These are phyloP conservation scores for Anguilla rostrata DNA, from an alignment of 2,113 vertebrate genomes.

Conservation along the genomic window DNA sequence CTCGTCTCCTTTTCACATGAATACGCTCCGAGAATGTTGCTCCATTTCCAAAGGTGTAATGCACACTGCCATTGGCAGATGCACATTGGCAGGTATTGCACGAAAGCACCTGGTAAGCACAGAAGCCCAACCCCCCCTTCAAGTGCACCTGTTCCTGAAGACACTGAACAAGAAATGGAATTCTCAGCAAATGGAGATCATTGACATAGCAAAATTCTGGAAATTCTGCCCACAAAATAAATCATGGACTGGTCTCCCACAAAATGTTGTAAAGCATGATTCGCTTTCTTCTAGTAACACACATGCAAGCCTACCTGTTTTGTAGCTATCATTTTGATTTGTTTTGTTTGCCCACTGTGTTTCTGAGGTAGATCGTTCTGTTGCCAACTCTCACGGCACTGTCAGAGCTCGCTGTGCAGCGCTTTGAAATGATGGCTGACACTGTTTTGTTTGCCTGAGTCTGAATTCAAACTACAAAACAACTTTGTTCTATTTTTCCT, in stretches of 20 bases:
- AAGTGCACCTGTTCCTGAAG: not conserved
- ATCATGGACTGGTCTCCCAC: not conserved
- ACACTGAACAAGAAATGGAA: not conserved
- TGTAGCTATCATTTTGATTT: not conserved
- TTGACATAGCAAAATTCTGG: not conserved
- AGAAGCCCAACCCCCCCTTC: not conserved
- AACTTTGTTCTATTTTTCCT: not conserved
- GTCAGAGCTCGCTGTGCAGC: not conserved
- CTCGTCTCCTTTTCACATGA: not conserved
- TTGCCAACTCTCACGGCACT: not conserved
- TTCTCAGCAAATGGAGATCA: not conserved
- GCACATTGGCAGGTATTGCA: not conserved
- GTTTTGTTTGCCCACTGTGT: not conserved
- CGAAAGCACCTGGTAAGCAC: not conserved
- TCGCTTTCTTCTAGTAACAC: not conserved
- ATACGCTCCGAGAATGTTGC: not conserved
- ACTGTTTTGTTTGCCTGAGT: conserved; percentile 37
- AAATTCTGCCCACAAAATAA: not conserved
- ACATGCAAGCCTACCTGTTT: not conserved
- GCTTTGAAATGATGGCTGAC: not conserved
- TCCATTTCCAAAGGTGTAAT: not conserved
- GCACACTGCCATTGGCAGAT: not conserved
- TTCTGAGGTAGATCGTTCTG: not conserved
- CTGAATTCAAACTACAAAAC: not conserved
- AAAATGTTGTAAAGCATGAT: not conserved